Percentiles rank a stretch among this genome's conserved stretches.
Evolutionary conservation across 2,113 vertebrate species (phyloP).

Genomic region (Hydropotes inermis): DNA sequence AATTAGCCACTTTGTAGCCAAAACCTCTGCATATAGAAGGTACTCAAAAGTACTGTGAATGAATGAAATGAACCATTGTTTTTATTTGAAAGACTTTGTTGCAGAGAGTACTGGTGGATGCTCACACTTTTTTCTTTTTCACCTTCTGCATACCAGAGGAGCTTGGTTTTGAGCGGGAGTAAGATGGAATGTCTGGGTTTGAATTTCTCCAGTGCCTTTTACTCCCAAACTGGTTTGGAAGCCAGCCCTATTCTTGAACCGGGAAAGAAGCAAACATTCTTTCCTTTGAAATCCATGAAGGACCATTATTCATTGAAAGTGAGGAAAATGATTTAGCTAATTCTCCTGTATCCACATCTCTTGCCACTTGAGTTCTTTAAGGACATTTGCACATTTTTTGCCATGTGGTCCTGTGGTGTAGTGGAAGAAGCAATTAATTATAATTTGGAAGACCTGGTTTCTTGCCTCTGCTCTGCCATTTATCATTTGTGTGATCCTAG

Average conservation of each 20-base stretch:
- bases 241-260: neutral
- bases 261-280: neutral
- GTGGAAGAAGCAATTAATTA: conserved; percentile 37
- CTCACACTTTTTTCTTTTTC: conserved; percentile 11
- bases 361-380: neutral
- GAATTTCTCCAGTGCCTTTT: conserved; percentile 8
- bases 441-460: neutral
- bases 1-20: neutral
- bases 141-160: neutral
- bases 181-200: neutral
- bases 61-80: neutral
- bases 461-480: neutral
- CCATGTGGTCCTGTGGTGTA: neutral
- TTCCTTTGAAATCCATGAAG: conserved; percentile 38
- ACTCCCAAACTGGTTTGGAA: conserved; percentile 8
- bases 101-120: neutral
- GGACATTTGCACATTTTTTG: neutral
- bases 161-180: neutral
- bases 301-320: conserved; percentile 18
- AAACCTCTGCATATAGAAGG: neutral
- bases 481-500: conserved; percentile 21
- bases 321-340: conserved; percentile 29
- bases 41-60: neutral
- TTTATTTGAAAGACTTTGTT: conserved; percentile 9
- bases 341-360: neutral